Evolutionary conservation across 2,113 vertebrate species (phyloP).

Genomic region (Sciurus niger): DNA sequence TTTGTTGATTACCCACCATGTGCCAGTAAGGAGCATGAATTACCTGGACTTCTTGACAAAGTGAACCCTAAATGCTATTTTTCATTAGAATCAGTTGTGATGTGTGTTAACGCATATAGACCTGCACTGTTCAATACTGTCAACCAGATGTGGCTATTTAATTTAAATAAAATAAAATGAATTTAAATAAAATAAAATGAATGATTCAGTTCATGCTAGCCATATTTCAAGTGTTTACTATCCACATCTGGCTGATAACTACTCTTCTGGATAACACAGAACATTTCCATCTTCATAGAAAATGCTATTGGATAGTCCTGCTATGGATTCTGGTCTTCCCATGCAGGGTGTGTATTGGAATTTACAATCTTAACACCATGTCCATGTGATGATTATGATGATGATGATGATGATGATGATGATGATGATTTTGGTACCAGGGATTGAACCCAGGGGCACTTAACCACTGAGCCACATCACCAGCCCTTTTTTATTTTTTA

Average conservation of each 20-base stretch:
- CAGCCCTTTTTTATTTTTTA: too few relatives aligned
- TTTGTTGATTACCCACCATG: neutral
- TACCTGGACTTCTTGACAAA: neutral
- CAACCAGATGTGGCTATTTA: neutral
- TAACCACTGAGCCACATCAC: too few relatives aligned
- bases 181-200: constrained; percentile 33
- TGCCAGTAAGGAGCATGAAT: neutral
- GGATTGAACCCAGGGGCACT: too few relatives aligned
- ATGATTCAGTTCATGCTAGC: neutral
- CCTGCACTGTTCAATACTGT: neutral
- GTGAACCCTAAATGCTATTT: neutral
- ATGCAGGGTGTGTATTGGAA: neutral
- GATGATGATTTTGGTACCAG: too few relatives aligned
- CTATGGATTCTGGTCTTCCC: neutral
- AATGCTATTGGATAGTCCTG: neutral
- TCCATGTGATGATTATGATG: too few relatives aligned
- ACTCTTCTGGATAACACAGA: neutral
- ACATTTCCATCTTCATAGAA: neutral
- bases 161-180: neutral
- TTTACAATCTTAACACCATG: neutral
- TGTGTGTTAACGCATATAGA: accelerated
- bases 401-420: too few relatives aligned
- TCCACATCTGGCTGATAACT: neutral
- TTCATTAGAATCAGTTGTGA: constrained; percentile 34
- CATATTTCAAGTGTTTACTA: neutral